These are phyloP conservation scores for Lordiphosa andalusiaca DNA, from an alignment of 2,888 invertebrate genomes.

Conservation along the genomic window DNA sequence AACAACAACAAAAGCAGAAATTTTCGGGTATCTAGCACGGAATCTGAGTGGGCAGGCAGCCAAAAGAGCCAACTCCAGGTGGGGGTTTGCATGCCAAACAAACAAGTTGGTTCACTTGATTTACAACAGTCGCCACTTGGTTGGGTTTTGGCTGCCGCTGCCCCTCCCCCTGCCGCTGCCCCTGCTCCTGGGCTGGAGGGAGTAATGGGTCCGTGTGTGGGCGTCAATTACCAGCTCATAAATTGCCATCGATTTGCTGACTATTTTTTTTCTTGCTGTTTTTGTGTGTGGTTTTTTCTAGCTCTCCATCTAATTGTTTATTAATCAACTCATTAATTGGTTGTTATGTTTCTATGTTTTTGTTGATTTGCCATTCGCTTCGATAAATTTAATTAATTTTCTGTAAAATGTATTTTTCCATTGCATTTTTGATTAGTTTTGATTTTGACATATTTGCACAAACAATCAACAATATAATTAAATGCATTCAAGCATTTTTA, in stretches of 20 bases:
- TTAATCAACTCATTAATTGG: constrained; percentile 56
- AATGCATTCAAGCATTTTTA: constrained; percentile 74
- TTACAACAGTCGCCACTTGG: constrained; percentile 45
- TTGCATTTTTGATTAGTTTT: constrained; percentile 67
- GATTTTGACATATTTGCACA: constrained; percentile 48
- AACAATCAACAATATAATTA: constrained; percentile 66
- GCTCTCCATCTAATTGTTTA: constrained; percentile 45
- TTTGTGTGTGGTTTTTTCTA: background rate
- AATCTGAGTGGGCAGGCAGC: constrained; percentile 34
- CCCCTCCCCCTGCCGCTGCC: background rate
- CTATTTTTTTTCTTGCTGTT: constrained; percentile 7
- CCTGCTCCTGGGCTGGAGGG: background rate
- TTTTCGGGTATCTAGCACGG: constrained; percentile 39
- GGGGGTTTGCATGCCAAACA: constrained; percentile 42
- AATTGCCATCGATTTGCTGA: constrained; percentile 34
- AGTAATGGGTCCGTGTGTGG: constrained; percentile 26
- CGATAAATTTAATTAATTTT: constrained; percentile 67
- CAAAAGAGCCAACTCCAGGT: constrained; percentile 24
- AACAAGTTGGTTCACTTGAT: constrained; percentile 43
- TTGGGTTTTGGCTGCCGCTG: constrained; percentile 20
- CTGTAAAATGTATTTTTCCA: constrained; percentile 46
- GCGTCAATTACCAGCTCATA: constrained; percentile 47
- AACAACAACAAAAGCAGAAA: constrained; percentile 15
- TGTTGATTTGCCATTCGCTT: constrained; percentile 39
- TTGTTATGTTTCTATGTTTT: constrained; percentile 34